A percentile compares a stretch with the other conserved stretches of the same genome.
Evolutionary conservation across 2,888 invertebrate genomes (phyloP).

Genomic region (Ochlodes sylvanus): DNA sequence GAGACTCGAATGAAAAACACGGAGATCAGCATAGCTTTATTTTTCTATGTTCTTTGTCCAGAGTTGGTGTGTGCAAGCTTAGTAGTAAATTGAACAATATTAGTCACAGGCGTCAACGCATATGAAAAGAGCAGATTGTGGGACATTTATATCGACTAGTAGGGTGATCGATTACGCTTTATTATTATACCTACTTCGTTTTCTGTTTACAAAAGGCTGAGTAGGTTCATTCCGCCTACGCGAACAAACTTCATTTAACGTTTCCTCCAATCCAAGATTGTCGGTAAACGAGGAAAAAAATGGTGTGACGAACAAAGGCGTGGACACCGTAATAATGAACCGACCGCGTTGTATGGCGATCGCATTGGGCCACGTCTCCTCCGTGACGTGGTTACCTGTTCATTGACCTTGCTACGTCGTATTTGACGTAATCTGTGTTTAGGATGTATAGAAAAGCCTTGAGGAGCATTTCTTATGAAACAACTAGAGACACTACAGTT

Average conservation of each 20-base stretch:
- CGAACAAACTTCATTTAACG: neutral
- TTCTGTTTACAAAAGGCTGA: too few relatives aligned
- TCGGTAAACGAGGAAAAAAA: neutral
- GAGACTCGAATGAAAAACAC: neutral
- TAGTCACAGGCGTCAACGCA: neutral
- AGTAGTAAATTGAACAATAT: neutral
- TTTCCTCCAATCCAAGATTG: neutral
- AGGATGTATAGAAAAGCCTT: slow-evolving; percentile 23
- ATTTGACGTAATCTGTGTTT: slow-evolving; percentile 56
- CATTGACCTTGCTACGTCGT: slow-evolving; percentile 59
- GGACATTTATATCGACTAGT: neutral
- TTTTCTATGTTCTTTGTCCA: neutral
- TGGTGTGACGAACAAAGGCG: slow-evolving; percentile 6
- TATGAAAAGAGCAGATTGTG: neutral
- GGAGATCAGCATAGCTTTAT: neutral
- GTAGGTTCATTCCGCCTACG: too few relatives aligned
- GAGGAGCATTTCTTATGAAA: slow-evolving; percentile 31
- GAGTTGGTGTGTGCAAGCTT: slow-evolving; percentile 2
- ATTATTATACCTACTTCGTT: too few relatives aligned
- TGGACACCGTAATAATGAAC: slow-evolving; percentile 33
- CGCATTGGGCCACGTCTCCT: slow-evolving; percentile 51
- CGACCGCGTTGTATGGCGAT: slow-evolving; percentile 38
- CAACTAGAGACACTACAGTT: slow-evolving; percentile 22
- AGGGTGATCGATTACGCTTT: too few relatives aligned
- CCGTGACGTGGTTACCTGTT: slow-evolving; percentile 57